These are phyloP conservation scores for Laspeyria flexula DNA, from an alignment of 2,888 invertebrate species.

Conservation along the genomic window DNA sequence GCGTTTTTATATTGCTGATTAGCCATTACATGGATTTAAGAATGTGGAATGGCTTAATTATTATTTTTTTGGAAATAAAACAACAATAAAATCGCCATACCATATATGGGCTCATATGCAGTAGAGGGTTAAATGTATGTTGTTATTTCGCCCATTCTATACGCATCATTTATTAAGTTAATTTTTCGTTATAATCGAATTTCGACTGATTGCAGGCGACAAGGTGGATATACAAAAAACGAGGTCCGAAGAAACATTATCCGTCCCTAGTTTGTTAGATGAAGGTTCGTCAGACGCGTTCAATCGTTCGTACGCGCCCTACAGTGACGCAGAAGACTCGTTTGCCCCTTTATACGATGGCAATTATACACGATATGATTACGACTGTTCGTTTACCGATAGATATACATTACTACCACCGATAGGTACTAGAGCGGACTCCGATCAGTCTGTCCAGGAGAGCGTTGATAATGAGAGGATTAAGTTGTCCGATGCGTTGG, in stretches of 20 bases:
- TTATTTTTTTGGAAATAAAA: no score
- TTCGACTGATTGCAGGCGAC: conserved; percentile 52
- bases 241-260: conserved; percentile 75
- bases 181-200: no score
- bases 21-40: no score
- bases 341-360: conserved; percentile 65
- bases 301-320: conserved; percentile 49
- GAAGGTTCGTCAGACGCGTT: conserved; percentile 44
- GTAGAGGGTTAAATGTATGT: no score
- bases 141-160: no score
- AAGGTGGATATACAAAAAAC: conserved; percentile 77
- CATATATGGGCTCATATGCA: no score
- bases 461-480: conserved; percentile 41
- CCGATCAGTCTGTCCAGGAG: conserved; percentile 54
- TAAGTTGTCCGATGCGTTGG: conserved; percentile 49
- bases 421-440: conserved; percentile 55
- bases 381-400: conserved; percentile 67
- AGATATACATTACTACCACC: conserved; percentile 71
- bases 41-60: no score
- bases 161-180: no score
- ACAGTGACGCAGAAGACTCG: conserved; percentile 54
- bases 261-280: conserved; percentile 64
- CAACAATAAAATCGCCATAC: no score
- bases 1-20: no score
- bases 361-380: conserved; percentile 65